phyloP scores from a whole-genome alignment of 2,113 vertebrate species.

The Brachionichthys hirsutus region DNA sequence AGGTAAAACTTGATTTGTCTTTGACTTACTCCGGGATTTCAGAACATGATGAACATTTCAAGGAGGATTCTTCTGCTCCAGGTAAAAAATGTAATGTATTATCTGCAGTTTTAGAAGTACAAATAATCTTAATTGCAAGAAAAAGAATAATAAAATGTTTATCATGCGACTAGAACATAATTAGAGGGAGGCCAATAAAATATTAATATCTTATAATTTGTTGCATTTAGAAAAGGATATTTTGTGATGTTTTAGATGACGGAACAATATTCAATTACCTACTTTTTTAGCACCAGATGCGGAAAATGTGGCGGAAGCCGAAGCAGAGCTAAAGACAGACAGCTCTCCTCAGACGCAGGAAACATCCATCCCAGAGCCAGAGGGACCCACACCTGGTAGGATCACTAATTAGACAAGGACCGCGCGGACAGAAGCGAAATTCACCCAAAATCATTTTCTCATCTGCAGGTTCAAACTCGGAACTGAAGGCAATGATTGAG shows the following conservation, averaged over 20 bases:
- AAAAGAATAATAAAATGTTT: neutral
- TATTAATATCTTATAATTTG: no score
- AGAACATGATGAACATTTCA: conserved; percentile 11
- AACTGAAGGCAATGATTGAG: conserved; percentile 70
- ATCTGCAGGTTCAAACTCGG: conserved; percentile 40
- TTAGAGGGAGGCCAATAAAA: neutral
- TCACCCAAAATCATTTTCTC: neutral
- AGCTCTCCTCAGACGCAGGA: conserved; percentile 15
- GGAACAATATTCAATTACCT: no score
- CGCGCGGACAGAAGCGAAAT: neutral
- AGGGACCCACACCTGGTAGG: conserved; percentile 28
- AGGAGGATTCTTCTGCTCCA: conserved; percentile 25
- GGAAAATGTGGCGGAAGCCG: conserved; percentile 8
- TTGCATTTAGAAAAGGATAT: no score
- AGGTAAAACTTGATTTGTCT: conserved; percentile 79
- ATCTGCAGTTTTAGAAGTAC: neutral
- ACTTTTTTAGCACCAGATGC: conserved; percentile 20
- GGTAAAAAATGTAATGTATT: conserved; percentile 36
- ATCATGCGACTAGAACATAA: neutral
- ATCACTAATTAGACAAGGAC: neutral
- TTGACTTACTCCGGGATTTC: conserved; percentile 73
- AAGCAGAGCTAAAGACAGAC: conserved; percentile 9
- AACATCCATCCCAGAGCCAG: conserved; percentile 8
- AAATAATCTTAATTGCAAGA: neutral
- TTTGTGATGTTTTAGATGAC: no score